Percentiles rank a stretch among this genome's conserved stretches.
Evolutionary conservation across 2,888 invertebrate genomes (phyloP).

Genomic region (Pharmacophagus antenor): DNA sequence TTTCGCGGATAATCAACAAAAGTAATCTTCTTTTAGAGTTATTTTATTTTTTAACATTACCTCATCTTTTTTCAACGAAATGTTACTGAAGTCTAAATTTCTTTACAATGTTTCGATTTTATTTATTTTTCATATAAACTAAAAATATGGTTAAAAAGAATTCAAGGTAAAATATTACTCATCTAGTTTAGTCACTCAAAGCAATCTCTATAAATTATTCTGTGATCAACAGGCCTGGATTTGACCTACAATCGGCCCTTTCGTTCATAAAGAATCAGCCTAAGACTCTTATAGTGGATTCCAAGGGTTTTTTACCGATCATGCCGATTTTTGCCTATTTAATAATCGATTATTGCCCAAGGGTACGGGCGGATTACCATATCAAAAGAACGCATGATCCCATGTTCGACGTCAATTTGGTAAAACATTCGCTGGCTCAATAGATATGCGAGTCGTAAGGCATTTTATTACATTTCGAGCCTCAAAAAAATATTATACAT

Average conservation of each 20-base stretch:
- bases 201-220: slow-evolving; percentile 34
- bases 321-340: slow-evolving; percentile 67
- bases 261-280: slow-evolving; percentile 59
- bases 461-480: slow-evolving; percentile 43
- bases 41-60: too few species aligned
- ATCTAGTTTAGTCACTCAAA: slow-evolving; percentile 34
- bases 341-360: slow-evolving; percentile 73
- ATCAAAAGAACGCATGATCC: slow-evolving; percentile 74
- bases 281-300: slow-evolving; percentile 55
- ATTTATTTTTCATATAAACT: not conserved
- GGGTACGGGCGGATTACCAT: slow-evolving; percentile 70
- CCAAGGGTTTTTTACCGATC: slow-evolving; percentile 53
- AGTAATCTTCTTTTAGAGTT: too few species aligned
- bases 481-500: slow-evolving; percentile 41
- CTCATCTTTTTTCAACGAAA: too few species aligned
- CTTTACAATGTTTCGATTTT: not conserved
- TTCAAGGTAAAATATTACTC: slow-evolving; percentile 38
- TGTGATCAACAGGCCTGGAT: slow-evolving; percentile 38
- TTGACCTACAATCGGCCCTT: slow-evolving; percentile 50
- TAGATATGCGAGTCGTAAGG: slow-evolving; percentile 48
- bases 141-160: slow-evolving; percentile 19
- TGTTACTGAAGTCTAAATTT: not conserved
- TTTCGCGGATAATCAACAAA: too few species aligned
- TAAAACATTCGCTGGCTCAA: slow-evolving; percentile 58
- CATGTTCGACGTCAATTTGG: slow-evolving; percentile 67